Evolutionary conservation across 2,113 vertebrate genomes (phyloP).

Genomic region (Hydrochoerus hydrochaeris): DNA sequence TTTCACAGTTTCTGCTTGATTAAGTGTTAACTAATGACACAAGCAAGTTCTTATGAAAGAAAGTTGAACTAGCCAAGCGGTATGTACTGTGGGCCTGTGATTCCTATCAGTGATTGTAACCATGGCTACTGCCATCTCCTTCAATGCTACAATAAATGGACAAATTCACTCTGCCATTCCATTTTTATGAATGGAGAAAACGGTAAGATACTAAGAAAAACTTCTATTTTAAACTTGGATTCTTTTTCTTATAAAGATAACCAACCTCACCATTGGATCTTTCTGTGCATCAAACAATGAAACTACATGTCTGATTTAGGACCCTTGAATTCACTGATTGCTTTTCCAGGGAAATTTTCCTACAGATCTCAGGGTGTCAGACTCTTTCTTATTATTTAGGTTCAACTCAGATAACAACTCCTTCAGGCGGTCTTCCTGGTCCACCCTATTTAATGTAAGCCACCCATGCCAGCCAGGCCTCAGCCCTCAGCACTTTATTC

Average conservation of each 20-base stretch:
- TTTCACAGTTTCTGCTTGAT: not conserved
- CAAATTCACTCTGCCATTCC: not conserved
- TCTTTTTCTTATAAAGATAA: not conserved
- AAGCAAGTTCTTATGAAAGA: not conserved
- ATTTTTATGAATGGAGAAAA: slow-evolving; percentile 13
- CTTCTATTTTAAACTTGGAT: slow-evolving; percentile 16
- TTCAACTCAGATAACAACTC: not conserved
- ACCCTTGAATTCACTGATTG: not conserved
- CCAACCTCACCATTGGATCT: not conserved
- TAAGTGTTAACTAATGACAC: not conserved
- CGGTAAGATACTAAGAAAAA: not conserved
- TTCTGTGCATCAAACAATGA: not conserved
- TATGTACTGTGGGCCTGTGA: not conserved
- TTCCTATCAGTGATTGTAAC: not conserved
- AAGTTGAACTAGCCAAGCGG: not conserved
- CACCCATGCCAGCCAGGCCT: not conserved
- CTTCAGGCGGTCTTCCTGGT: not conserved
- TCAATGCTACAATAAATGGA: not conserved
- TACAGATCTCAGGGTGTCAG: not conserved
- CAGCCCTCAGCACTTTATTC: not conserved
- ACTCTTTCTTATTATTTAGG: not conserved
- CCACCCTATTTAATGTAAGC: not conserved
- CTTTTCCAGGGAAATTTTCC: not conserved
- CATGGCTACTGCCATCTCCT: not conserved
- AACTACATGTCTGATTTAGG: not conserved